phyloP scores from a whole-genome alignment of 2,888 invertebrate genomes.

The Ectemnius cavifrons region DNA sequence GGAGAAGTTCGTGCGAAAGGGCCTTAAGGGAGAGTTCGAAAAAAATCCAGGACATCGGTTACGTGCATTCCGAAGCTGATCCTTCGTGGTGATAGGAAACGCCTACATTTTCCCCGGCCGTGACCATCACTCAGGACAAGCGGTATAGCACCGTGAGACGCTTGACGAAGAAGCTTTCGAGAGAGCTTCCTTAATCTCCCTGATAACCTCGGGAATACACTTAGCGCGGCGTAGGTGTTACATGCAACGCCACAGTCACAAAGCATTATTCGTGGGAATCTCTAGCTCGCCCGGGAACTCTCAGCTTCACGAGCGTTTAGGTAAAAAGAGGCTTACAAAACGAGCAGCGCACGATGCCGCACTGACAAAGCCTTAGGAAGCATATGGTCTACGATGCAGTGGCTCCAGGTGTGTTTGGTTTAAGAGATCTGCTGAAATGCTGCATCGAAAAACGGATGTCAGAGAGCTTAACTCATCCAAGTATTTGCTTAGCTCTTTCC shows the following conservation, averaged over 20 bases:
- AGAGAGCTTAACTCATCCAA: too few species aligned
- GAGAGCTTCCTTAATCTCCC: constrained; percentile 24
- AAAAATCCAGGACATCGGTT: constrained; percentile 35
- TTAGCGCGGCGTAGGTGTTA: constrained; percentile 26
- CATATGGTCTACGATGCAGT: too few species aligned
- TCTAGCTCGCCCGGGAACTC: not conserved
- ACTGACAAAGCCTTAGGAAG: too few species aligned
- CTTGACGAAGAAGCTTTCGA: constrained; percentile 29
- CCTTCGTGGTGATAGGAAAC: constrained; percentile 38
- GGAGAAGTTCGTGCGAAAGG: constrained; percentile 4
- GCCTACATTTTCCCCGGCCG: constrained; percentile 29
- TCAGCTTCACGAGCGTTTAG: not conserved
- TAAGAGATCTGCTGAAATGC: too few species aligned
- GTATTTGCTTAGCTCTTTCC: too few species aligned
- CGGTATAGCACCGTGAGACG: constrained; percentile 27
- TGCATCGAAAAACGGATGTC: too few species aligned
- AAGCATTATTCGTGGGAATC: constrained; percentile 17
- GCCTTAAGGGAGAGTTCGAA: constrained; percentile 25
- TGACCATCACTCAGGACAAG: constrained; percentile 29
- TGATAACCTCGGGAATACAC: constrained; percentile 34
- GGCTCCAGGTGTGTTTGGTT: too few species aligned
- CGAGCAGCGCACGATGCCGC: too few species aligned
- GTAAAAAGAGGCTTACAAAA: not conserved
- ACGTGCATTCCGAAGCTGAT: constrained; percentile 44
- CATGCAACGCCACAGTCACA: constrained; percentile 32